A percentile compares a stretch with the other conserved stretches of the same genome.
Conservation (phyloP, 2,888 invertebrate genomes). For the Lepidonotus clava region DNA sequence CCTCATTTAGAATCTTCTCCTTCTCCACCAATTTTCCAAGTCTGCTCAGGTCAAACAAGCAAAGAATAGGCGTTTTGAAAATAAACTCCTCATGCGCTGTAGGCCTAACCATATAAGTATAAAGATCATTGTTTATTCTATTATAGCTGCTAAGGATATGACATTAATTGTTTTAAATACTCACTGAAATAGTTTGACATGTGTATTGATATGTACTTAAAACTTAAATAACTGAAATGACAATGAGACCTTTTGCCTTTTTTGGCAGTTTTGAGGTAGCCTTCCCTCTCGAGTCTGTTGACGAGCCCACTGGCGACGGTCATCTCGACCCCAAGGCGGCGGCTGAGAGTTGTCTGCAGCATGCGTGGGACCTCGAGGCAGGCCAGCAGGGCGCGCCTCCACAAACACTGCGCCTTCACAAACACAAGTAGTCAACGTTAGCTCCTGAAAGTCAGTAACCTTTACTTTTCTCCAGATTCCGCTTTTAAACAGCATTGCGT, state of each 20-base stretch:
- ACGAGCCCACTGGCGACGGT: conserved; percentile 76
- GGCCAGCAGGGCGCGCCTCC: conserved; percentile 74
- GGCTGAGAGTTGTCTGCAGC: conserved; percentile 71
- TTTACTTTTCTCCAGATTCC: too few species aligned
- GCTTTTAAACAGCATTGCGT: too few species aligned
- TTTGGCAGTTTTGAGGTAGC: conserved; percentile 68
- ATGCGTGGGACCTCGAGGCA: conserved; percentile 71
- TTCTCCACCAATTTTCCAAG: conserved; percentile 74
- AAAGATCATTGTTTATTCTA: too few species aligned
- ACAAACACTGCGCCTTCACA: conserved; percentile 75
- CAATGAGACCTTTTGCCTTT: conserved; percentile 72
- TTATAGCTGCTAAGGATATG: background rate
- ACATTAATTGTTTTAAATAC: too few species aligned
- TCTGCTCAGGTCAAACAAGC: conserved; percentile 62
- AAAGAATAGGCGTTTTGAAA: background rate
- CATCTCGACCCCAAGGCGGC: conserved; percentile 74
- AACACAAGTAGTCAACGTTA: too few species aligned
- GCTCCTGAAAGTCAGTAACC: too few species aligned
- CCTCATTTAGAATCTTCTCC: conserved; percentile 70
- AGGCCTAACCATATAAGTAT: too few species aligned
- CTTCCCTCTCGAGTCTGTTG: conserved; percentile 76
- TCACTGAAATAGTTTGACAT: background rate
- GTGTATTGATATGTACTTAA: too few species aligned
- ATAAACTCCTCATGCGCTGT: background rate
- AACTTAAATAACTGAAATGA: too few species aligned